Evolutionary conservation across 2,113 vertebrate genomes (phyloP).

Genomic region (Psittacara wagleri): DNA sequence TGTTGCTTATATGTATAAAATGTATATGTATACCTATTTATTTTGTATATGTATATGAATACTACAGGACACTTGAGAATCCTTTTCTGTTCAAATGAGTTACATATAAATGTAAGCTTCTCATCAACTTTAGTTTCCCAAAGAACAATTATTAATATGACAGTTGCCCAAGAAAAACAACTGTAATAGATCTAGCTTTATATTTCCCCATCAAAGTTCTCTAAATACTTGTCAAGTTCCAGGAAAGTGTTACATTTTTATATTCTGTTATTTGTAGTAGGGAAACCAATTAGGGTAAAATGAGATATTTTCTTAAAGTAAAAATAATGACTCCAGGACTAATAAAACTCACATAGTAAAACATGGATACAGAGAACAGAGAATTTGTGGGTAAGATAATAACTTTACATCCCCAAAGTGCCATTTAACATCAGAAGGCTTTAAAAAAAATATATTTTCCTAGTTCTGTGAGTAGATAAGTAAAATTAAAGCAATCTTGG

Average conservation of each 20-base stretch:
- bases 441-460: neutral
- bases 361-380: neutral
- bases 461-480: neutral
- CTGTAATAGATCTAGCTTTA: neutral
- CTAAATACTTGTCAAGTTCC: neutral
- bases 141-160: neutral
- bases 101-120: neutral
- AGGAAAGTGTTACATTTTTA: neutral
- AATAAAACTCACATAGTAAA: neutral
- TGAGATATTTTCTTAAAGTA: neutral
- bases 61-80: neutral
- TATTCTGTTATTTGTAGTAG: neutral
- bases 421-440: neutral
- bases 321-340: neutral
- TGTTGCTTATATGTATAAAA: neutral
- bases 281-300: constrained; percentile 1
- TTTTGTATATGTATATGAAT: neutral
- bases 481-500: constrained; percentile 40
- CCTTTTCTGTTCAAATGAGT: neutral
- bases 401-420: neutral
- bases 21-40: neutral
- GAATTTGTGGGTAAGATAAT: neutral
- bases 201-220: neutral
- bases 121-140: neutral
- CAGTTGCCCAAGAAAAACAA: neutral